Conservation (phyloP, 2,113 vertebrate species). For the Dromiciops gliroides region DNA sequence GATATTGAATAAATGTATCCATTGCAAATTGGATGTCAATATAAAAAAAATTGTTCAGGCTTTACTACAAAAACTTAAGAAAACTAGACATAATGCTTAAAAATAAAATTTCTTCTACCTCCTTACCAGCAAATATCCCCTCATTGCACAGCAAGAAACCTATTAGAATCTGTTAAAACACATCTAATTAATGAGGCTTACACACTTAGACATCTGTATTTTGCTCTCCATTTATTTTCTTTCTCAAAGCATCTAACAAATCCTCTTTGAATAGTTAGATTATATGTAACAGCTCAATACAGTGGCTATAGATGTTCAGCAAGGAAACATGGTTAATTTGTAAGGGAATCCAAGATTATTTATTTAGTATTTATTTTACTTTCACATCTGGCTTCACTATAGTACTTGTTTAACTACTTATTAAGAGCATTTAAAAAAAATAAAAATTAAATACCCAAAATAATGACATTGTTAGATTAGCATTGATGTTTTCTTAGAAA, state of each 20-base stretch:
- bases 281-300: conserved; percentile 36
- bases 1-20: background rate
- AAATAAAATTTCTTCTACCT: conserved; percentile 61
- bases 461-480: background rate
- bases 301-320: conserved; percentile 41
- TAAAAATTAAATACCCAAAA: background rate
- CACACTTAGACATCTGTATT: conserved; percentile 77
- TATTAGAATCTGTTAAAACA: conserved; percentile 53
- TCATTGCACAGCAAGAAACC: conserved; percentile 57
- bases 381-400: background rate
- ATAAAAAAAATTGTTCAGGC: background rate
- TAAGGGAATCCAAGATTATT: conserved; percentile 45
- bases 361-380: conserved; percentile 9
- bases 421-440: background rate
- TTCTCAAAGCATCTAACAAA: conserved; percentile 54
- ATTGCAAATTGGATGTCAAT: background rate
- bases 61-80: conserved; percentile 53
- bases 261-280: conserved; percentile 45
- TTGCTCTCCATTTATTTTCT: conserved; percentile 74
- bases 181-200: conserved; percentile 75
- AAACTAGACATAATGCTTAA: conserved; percentile 59
- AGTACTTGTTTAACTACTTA: background rate
- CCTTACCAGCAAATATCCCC: conserved; percentile 22
- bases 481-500: background rate
- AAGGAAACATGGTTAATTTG: background rate